Evolutionary conservation across 2,797 vertebrate species (phyloP), one percentile per base, ranked within the genome.

Genomic region (Bryconaethiops microstoma): DNA sequence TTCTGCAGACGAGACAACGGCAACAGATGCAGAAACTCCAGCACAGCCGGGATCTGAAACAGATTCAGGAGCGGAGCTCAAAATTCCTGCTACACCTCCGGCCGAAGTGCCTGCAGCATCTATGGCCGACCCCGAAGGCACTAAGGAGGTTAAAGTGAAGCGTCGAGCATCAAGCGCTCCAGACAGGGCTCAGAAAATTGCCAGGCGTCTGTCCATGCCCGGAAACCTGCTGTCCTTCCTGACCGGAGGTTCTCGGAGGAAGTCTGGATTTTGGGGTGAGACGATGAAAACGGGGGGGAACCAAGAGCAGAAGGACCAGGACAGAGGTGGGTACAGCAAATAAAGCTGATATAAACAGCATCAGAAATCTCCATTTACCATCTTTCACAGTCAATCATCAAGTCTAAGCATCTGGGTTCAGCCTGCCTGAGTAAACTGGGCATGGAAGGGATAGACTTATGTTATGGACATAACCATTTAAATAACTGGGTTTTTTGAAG

Each of bases 231-330:
- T 88, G 1, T 88, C 86, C 9, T 84, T 88, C 60, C 67, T 88
- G 39, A 74, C 80, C 0, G 54, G 83, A 7, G 52, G 21, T 23
- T 67, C 79, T 23, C 84, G 83, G 0, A 79, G 81, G 62, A 87
- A 85, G 73, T 89, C 89, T 21, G 83, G 82, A 59, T 80, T 87
- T 67, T 89, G 88, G 88, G 85, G 68, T 1, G 89, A 89, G 4
- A 74, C 21, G 9, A 45, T 63, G 8, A 75, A 68, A 45, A 25
- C 25, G 39, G 25, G 62, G 5, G 78, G 10, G 1, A 64, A 25
- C 23, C 68, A 77, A 13, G 70, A 62, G 5, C 19, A 74, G 17
- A 63, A 21, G 7, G 73, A 81, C 19, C 8, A 5, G 2, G 64
- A 42, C 7, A 67, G 42, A 40, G 64, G 39, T 67, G 39, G 14